Conservation (phyloP, 2,113 vertebrate species). For the Psophia crepitans region DNA sequence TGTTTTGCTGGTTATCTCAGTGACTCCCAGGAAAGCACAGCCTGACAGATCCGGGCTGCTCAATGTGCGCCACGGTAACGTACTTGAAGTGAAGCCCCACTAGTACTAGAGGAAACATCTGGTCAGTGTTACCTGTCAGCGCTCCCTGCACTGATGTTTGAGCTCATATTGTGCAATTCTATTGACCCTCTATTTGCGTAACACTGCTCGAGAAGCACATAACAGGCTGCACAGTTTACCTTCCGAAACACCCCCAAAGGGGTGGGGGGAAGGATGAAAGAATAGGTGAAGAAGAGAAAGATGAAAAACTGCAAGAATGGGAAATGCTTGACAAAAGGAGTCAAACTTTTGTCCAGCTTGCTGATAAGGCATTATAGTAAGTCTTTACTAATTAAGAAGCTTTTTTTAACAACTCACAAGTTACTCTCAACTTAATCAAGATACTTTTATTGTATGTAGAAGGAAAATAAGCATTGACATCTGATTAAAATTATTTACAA, state of each 20-base stretch:
- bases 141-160: background rate
- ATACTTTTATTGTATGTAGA: background rate
- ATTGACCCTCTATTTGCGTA: background rate
- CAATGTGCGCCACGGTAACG: rapidly evolving
- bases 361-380: background rate
- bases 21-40: background rate
- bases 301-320: background rate
- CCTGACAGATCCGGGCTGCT: background rate
- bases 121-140: background rate
- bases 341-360: background rate
- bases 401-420: background rate
- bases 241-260: background rate
- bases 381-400: background rate
- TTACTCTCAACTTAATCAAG: background rate
- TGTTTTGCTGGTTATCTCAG: background rate
- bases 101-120: background rate
- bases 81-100: background rate
- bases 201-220: background rate
- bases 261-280: background rate
- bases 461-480: background rate
- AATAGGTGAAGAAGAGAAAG: background rate
- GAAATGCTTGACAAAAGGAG: background rate
- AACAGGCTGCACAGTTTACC: background rate
- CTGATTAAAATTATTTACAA: background rate
- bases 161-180: background rate